Evolutionary conservation across 2,797 vertebrate species (phyloP), one percentile per base, ranked within the genome.

Genomic region (Heteromormyrus szaboi): DNA sequence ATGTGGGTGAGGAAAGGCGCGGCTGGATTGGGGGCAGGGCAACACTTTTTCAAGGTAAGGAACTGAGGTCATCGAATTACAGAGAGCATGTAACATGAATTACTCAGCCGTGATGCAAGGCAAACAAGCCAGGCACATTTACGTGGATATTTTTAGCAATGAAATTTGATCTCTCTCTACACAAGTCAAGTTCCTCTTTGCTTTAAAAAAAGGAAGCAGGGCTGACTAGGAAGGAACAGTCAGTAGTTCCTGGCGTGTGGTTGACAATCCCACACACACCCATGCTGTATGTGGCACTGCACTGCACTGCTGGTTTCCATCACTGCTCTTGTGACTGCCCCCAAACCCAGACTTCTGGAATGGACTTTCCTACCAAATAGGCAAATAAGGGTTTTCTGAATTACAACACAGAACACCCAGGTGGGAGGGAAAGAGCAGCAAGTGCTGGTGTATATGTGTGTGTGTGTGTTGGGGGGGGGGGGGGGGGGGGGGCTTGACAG

Each of bases 181-280:
- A 54, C 6, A 17, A 56, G 51, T 11, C 29, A 86, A 56, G 50
- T 86, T 86, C 85, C 85, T 86, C 85, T 12, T 86, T 56, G 85
- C 85, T 54, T 54, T 25, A 56, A 54, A 86, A 85, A 86, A 48
- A 85, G 83, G 83, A 85, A 85, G 83, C 44, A 25, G 46, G 44
- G 11, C 83, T 53, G 46, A 51, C n/a, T 50, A 12, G 22, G 83
- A 85, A 85, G 29, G 29, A 56, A 8, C 50, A 1, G 51, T 19
- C 12, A 53, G 48, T 19, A 25, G 11, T 86, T 86, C 85, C 25
- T 37, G 79, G 46, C 19, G 41, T 84, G 79, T 25, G 41, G 17
- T 3, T 50, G 72, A 84, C 44, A 2, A n/a, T 84, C 79, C n/a
- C 79, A 19, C 37, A 33, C 84, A 54, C 84, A 11, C 4, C 51